Conservation (phyloP, 2,888 invertebrate genomes). For the Sinohyriopsis cumingii region DNA sequence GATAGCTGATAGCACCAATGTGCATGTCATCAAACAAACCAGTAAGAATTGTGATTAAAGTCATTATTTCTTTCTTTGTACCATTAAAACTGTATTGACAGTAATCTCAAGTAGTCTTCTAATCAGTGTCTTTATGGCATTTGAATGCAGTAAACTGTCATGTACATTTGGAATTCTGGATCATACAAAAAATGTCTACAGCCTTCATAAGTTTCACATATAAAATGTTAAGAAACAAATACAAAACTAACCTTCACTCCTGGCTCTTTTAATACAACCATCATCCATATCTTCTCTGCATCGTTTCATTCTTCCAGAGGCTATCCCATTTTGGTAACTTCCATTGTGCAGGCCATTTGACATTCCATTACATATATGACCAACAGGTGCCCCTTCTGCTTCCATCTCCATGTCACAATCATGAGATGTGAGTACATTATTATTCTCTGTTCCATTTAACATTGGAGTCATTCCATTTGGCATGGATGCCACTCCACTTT, state of each 20-base stretch:
- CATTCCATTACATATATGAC: slow-evolving; percentile 18
- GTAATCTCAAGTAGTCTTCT: too few species aligned
- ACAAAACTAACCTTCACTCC: slow-evolving; percentile 29
- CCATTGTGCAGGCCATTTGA: slow-evolving; percentile 18
- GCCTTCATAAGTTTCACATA: too few species aligned
- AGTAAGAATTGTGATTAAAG: too few species aligned
- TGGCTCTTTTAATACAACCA: slow-evolving; percentile 38
- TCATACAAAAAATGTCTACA: too few species aligned
- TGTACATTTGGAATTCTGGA: too few species aligned
- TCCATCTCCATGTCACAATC: slow-evolving; percentile 46
- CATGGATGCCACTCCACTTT: too few species aligned
- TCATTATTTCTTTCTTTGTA: too few species aligned
- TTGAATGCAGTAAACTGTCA: too few species aligned
- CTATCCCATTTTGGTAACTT: slow-evolving; percentile 28
- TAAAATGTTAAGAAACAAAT: neutral
- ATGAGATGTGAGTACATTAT: slow-evolving; percentile 24
- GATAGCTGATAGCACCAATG: too few species aligned
- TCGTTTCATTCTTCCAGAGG: slow-evolving; percentile 56
- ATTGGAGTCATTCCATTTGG: neutral
- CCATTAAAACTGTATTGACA: too few species aligned
- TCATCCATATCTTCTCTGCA: slow-evolving; percentile 52
- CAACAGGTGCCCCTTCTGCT: slow-evolving; percentile 11
- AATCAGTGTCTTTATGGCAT: too few species aligned
- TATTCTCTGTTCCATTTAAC: slow-evolving; percentile 13
- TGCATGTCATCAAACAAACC: too few species aligned